Conservation (phyloP, 2,797 vertebrate species). For the Sciurus vulgaris region DNA sequence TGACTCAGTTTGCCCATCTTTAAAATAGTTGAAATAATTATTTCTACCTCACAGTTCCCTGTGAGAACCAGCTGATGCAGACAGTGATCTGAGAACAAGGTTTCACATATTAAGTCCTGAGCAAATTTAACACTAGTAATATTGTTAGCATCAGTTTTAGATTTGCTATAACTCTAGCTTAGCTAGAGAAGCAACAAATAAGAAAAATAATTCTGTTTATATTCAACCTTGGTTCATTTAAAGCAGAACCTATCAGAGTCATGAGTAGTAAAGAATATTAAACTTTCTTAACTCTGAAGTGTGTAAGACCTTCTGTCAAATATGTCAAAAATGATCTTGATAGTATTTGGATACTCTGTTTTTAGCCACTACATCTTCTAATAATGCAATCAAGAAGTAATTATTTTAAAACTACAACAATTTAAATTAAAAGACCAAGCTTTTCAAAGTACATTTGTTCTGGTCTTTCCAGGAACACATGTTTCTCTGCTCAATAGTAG, state of each 20-base stretch:
- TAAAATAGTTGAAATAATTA: background rate
- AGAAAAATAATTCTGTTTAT: background rate
- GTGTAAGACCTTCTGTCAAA: background rate
- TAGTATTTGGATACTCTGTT: background rate
- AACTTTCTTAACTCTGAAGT: background rate
- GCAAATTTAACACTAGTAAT: background rate
- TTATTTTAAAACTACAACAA: background rate
- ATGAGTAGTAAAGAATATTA: background rate
- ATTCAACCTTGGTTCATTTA: background rate
- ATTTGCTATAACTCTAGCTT: background rate
- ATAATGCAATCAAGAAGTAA: constrained; percentile 30
- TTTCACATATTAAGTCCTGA: background rate
- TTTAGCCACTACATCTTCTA: constrained; percentile 37
- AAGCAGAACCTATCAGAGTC: background rate
- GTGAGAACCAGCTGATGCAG: background rate
- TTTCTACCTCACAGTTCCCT: background rate
- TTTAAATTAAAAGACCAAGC: constrained; percentile 52
- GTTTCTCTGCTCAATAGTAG: constrained; percentile 66
- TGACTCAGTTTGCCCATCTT: background rate
- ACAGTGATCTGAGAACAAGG: background rate
- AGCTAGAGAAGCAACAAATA: background rate
- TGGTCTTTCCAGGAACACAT: constrained; percentile 14
- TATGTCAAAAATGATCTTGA: background rate
- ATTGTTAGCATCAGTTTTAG: background rate
- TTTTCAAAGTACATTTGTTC: constrained; percentile 57